phyloP scores from a whole-genome alignment of 2,113 vertebrate species.

The Miniopterus natalensis region DNA sequence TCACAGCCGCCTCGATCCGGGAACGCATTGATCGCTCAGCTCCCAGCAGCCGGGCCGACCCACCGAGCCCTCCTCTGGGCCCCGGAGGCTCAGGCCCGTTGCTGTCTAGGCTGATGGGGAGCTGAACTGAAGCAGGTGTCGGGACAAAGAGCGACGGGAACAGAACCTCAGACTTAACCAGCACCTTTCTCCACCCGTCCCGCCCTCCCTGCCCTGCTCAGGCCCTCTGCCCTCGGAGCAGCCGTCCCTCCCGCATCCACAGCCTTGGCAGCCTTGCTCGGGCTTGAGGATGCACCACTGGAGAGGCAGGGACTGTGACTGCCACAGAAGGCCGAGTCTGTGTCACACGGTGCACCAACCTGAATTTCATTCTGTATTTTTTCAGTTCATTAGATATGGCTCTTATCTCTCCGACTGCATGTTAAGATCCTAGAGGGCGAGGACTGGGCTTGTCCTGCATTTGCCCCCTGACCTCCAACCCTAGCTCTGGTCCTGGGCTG shows the following conservation, averaged over 20 bases:
- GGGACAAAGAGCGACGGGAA: background rate
- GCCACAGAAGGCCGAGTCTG: background rate
- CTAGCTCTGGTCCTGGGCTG: background rate
- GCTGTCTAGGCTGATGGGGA: background rate
- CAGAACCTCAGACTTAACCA: background rate
- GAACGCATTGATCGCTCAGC: background rate
- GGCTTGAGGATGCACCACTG: background rate
- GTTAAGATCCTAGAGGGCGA: background rate
- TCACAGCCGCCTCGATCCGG: background rate
- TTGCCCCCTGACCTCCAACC: background rate
- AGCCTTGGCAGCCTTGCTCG: no score
- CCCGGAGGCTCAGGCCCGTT: background rate
- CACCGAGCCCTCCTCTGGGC: background rate
- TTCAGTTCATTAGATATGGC: accelerated
- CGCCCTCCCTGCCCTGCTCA: background rate
- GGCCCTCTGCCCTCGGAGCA: background rate
- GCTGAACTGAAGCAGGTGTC: background rate
- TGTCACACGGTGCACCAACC: background rate
- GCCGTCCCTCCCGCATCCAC: background rate
- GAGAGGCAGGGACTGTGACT: no score
- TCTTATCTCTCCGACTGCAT: background rate
- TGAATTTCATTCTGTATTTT: background rate
- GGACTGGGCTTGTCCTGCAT: background rate
- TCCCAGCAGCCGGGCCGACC: background rate
- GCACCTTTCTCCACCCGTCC: background rate